Conservation (phyloP, 1,140 invertebrate species). For the Papilio machaon region DNA sequence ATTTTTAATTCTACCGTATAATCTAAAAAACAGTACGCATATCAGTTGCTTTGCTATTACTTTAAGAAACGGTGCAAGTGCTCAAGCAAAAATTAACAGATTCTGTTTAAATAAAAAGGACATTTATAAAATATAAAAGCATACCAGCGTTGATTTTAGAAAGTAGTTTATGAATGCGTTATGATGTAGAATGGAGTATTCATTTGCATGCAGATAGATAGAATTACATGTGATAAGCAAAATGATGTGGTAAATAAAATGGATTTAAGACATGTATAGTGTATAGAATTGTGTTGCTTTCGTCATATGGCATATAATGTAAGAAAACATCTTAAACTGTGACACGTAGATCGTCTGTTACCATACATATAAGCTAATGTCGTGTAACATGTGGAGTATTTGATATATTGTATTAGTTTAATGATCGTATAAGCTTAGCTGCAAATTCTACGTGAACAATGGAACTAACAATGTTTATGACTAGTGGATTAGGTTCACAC, state of each 20-base stretch:
- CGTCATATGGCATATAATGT: neutral
- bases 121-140: conserved; percentile 2
- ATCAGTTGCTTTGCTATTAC: conserved; percentile 71
- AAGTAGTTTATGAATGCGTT: conserved; percentile 6
- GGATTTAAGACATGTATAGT: neutral
- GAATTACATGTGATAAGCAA: neutral
- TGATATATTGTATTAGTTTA: neutral
- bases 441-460: conserved; percentile 39
- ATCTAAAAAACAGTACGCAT: conserved; percentile 76
- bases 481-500: conserved; percentile 63
- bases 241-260: neutral
- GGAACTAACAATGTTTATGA: conserved; percentile 51
- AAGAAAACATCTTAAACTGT: conserved; percentile 5
- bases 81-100: conserved; percentile 62
- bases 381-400: conserved; percentile 1
- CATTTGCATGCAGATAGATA: neutral
- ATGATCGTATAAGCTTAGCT: conserved; percentile 11
- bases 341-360: neutral
- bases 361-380: neutral
- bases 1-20: conserved; percentile 19
- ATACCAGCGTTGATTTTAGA: neutral
- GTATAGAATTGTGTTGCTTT: neutral
- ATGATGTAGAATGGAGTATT: neutral
- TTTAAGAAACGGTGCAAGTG: conserved; percentile 64
- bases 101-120: neutral